phyloP scores from a whole-genome alignment of 92 coral and sea anemone species.

The Parazoanthus darwini region DNA sequence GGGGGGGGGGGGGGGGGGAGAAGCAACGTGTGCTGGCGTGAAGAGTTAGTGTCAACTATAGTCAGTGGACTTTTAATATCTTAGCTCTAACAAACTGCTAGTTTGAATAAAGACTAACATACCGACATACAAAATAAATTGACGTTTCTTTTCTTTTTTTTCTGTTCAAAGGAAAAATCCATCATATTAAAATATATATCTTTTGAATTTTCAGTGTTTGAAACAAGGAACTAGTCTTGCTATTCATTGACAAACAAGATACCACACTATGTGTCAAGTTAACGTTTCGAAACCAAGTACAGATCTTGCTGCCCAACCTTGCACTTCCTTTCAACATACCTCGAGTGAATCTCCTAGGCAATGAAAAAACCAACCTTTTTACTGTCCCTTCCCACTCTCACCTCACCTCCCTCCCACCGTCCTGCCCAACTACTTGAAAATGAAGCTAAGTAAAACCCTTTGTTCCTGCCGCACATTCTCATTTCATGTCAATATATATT shows the following conservation, averaged over 20 bases:
- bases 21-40: too few species aligned
- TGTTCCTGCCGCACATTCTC: background rate
- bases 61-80: too few species aligned
- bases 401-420: background rate
- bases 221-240: background rate
- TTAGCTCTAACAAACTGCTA: too few species aligned
- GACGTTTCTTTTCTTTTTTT: too few species aligned
- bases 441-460: background rate
- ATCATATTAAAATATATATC: background rate
- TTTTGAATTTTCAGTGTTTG: background rate
- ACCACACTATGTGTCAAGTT: background rate
- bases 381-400: background rate
- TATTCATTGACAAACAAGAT: background rate
- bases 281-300: background rate
- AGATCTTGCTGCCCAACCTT: background rate
- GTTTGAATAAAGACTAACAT: too few species aligned
- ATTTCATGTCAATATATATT: background rate
- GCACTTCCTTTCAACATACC: background rate
- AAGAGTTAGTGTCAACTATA: too few species aligned
- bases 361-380: background rate
- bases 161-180: background rate
- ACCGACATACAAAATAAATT: too few species aligned
- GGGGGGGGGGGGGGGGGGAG: too few species aligned
- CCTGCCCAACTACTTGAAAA: background rate
- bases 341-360: background rate